Evolutionary conservation across 2,797 vertebrate species (phyloP).

Genomic region (Fistularia commersonii): DNA sequence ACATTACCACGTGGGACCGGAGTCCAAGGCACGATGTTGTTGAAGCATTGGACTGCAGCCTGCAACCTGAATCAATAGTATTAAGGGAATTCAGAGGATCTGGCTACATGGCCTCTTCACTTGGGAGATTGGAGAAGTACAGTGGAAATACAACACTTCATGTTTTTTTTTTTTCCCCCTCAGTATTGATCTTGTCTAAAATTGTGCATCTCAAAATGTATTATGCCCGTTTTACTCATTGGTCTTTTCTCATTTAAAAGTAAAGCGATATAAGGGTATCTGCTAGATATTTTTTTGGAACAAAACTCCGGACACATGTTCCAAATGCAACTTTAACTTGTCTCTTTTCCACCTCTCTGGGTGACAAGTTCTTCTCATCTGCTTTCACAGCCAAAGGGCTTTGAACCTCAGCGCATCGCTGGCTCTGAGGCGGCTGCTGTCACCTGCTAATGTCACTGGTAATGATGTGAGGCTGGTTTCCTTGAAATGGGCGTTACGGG

Average conservation of each 20-base stretch:
- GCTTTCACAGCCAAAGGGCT: slow-evolving; percentile 38
- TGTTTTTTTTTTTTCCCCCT: slow-evolving; percentile 47
- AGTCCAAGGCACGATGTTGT: slow-evolving; percentile 31
- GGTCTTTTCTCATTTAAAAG: not conserved
- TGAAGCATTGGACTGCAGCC: slow-evolving; percentile 32
- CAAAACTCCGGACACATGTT: slow-evolving; percentile 10
- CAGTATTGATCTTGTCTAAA: slow-evolving; percentile 54
- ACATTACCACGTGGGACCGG: slow-evolving; percentile 14
- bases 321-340: slow-evolving; percentile 12
- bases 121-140: slow-evolving; percentile 57
- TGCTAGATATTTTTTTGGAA: slow-evolving; percentile 2
- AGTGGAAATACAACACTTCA: slow-evolving; percentile 54
- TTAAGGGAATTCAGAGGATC: slow-evolving; percentile 63
- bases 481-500: slow-evolving; percentile 44
- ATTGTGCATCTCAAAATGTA: slow-evolving; percentile 27
- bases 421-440: slow-evolving; percentile 47
- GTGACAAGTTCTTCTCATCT: slow-evolving; percentile 32
- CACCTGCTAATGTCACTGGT: slow-evolving; percentile 64
- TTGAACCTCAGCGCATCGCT: slow-evolving; percentile 49
- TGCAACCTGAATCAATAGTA: slow-evolving; percentile 54
- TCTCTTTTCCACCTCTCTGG: slow-evolving; percentile 8
- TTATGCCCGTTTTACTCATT: slow-evolving; percentile 6
- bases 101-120: slow-evolving; percentile 59
- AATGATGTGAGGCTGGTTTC: slow-evolving; percentile 53
- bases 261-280: not conserved